phyloP scores from a whole-genome alignment of 2,888 invertebrate genomes.

The Heliconius ismenius region DNA sequence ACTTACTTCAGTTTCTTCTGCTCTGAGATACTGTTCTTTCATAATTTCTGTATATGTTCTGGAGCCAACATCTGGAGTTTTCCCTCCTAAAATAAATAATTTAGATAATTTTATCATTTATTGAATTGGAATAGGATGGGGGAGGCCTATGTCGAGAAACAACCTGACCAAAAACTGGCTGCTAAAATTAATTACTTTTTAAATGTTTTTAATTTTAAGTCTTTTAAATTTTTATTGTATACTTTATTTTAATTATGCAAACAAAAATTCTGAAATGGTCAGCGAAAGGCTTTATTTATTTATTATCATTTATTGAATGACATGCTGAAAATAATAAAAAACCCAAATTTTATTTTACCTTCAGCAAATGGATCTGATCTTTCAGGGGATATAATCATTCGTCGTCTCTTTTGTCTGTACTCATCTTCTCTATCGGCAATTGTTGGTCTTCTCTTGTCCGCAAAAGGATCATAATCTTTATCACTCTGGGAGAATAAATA shows the following conservation, averaged over 20 bases:
- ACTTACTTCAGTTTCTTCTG: conserved; percentile 94
- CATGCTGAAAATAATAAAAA: neutral
- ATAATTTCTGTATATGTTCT: conserved; percentile 98
- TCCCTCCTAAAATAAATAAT: conserved; percentile 87
- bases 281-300: no score
- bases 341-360: conserved; percentile 81
- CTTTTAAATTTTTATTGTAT: no score
- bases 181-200: no score
- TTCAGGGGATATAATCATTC: conserved; percentile 97
- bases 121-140: no score
- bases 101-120: neutral
- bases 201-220: no score
- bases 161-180: no score
- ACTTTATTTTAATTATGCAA: no score
- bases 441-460: conserved; percentile 93
- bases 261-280: no score
- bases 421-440: conserved; percentile 99
- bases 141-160: no score
- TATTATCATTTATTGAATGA: neutral
- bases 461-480: conserved; percentile 97
- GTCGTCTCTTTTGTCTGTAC: conserved; percentile 92
- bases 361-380: conserved; percentile 98
- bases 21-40: conserved; percentile 95
- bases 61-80: conserved; percentile 97
- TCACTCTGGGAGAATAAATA: conserved; percentile 84